Conservation (phyloP, 2,888 invertebrate genomes). For the Byasa hedistus region DNA sequence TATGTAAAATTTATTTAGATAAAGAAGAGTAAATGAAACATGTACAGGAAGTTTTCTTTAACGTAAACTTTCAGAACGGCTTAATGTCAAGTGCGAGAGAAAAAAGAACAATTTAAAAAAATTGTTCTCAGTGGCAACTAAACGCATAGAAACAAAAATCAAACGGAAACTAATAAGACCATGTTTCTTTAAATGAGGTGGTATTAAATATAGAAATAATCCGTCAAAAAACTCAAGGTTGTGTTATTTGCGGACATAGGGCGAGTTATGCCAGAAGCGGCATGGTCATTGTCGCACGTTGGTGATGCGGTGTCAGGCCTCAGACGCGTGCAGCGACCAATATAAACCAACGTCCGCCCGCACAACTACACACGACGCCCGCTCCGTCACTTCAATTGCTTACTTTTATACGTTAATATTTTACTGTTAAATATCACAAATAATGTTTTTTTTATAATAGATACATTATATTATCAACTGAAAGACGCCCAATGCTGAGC, state of each 20-base stretch:
- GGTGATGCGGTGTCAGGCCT: slow-evolving; percentile 43
- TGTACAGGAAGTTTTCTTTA: too few species aligned
- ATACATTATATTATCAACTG: too few species aligned
- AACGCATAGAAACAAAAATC: slow-evolving; percentile 39
- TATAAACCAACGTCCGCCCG: slow-evolving; percentile 50
- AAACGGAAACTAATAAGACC: slow-evolving; percentile 30
- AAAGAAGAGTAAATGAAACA: too few species aligned
- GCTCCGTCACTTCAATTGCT: not conserved
- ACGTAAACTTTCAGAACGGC: too few species aligned
- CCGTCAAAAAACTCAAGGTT: slow-evolving; percentile 31
- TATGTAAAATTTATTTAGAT: not conserved
- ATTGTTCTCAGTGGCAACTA: not conserved
- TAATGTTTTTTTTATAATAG: too few species aligned
- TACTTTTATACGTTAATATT: too few species aligned
- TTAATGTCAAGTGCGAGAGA: not conserved
- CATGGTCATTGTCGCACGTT: slow-evolving; percentile 51
- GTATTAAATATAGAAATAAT: slow-evolving; percentile 22
- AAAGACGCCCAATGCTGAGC: too few species aligned
- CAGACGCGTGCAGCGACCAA: slow-evolving; percentile 57
- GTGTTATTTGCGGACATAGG: slow-evolving; percentile 39
- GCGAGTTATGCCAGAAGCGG: slow-evolving; percentile 40
- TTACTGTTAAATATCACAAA: too few species aligned
- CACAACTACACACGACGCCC: slow-evolving; percentile 39
- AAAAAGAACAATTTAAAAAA: not conserved
- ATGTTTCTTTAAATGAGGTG: slow-evolving; percentile 16